A percentile compares a stretch with the other conserved stretches of the same genome.
Evolutionary conservation across 2,888 invertebrate genomes (phyloP).

Genomic region (Monopis laevigella): DNA sequence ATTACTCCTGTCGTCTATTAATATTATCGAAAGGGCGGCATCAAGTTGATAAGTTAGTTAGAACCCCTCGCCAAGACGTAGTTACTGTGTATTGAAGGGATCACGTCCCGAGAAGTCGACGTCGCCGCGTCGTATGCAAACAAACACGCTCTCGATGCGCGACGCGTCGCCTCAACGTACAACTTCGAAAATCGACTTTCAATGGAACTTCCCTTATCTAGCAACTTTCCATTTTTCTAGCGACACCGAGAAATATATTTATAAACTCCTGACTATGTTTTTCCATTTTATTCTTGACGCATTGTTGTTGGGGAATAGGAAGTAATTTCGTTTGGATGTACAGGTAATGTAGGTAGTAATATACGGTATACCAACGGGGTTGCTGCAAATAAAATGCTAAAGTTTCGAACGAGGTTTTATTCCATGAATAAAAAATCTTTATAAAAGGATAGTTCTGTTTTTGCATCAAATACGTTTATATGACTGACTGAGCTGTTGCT

Average conservation of each 20-base stretch:
- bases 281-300: slow-evolving; percentile 3
- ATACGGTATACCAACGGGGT: no score
- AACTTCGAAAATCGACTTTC: slow-evolving; percentile 58
- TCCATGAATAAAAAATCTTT: no score
- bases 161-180: slow-evolving; percentile 31
- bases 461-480: no score
- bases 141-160: slow-evolving; percentile 28
- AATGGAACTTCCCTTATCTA: slow-evolving; percentile 40
- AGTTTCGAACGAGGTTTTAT: no score
- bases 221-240: slow-evolving; percentile 45
- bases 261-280: slow-evolving; percentile 5
- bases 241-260: slow-evolving; percentile 7
- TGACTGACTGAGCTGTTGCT: no score
- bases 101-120: slow-evolving; percentile 32
- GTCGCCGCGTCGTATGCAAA: slow-evolving; percentile 36
- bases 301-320: slow-evolving; percentile 6
- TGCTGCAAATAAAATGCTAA: no score
- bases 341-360: no score
- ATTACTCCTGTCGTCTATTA: slow-evolving; percentile 1
- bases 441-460: no score
- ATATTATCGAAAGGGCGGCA: slow-evolving; percentile 2
- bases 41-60: slow-evolving; percentile 6
- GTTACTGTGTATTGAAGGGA: slow-evolving; percentile 18
- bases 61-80: no score
- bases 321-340: slow-evolving; percentile 7